phyloP scores from a whole-genome alignment of 2,113 vertebrate species.

The Calidris pygmaea region DNA sequence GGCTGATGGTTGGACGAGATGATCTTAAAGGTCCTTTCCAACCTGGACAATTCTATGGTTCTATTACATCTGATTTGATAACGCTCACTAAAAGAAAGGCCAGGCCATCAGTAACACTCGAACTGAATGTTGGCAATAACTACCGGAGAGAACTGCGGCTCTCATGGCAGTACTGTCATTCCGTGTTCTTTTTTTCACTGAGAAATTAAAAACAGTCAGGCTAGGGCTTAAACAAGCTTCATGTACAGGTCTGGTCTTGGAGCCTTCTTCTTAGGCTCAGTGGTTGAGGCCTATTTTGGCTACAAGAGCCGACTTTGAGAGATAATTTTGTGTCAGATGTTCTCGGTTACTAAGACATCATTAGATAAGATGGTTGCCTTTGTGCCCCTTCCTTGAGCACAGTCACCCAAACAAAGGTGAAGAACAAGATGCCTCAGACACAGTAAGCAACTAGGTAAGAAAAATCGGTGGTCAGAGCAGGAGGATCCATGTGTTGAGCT shows the following conservation, averaged over 20 bases:
- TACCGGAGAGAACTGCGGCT: not conserved
- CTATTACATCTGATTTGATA: not conserved
- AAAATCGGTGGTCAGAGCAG: not conserved
- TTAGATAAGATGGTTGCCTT: not conserved
- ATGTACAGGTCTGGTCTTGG: not conserved
- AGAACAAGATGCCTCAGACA: not conserved
- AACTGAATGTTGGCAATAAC: not conserved
- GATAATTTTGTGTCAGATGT: not conserved
- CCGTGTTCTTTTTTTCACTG: not conserved
- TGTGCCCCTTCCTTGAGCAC: rapidly evolving
- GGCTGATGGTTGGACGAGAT: too few relatives aligned
- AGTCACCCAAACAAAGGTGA: not conserved
- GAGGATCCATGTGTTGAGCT: not conserved
- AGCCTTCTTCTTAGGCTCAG: not conserved
- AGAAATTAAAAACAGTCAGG: not conserved
- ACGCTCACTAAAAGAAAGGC: not conserved
- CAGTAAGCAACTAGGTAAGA: not conserved
- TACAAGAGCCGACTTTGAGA: not conserved
- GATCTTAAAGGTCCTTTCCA: too few relatives aligned
- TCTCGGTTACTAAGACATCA: not conserved
- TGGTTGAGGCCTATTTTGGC: not conserved
- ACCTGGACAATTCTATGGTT: too few relatives aligned
- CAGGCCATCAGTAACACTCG: not conserved
- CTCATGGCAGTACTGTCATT: not conserved
- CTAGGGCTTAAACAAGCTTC: not conserved